phyloP scores from a whole-genome alignment of 2,113 vertebrate species.

The Burhinus bistriatus region DNA sequence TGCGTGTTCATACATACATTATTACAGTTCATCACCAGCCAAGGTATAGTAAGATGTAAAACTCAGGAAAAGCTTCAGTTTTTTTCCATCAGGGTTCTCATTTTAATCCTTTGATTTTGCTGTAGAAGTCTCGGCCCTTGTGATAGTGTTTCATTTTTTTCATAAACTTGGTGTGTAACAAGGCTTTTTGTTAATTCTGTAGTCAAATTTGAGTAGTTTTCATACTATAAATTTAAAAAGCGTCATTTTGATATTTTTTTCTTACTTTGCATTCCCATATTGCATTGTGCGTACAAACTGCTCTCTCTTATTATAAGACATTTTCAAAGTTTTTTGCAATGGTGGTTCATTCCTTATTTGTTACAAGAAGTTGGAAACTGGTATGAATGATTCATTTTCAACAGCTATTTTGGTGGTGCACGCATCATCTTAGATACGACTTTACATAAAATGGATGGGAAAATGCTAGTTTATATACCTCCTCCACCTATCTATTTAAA shows the following conservation, averaged over 20 bases:
- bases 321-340: background rate
- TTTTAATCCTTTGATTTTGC: background rate
- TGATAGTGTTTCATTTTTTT: background rate
- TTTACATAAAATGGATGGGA: background rate
- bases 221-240: background rate
- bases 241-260: background rate
- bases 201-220: background rate
- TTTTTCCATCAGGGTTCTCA: background rate
- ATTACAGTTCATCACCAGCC: background rate
- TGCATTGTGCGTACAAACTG: background rate
- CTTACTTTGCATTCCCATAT: background rate
- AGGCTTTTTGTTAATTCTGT: background rate
- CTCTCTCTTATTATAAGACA: background rate
- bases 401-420: constrained; percentile 30
- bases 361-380: background rate
- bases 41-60: background rate
- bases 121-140: background rate
- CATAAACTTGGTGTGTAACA: background rate
- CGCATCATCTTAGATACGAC: background rate
- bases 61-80: background rate
- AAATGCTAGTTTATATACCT: constrained; percentile 26
- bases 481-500: constrained; percentile 31
- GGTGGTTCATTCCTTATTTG: background rate
- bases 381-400: constrained; percentile 30
- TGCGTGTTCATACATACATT: background rate